Evolutionary conservation across 1,140 invertebrate genomes (phyloP).

Genomic region (Sesamia nonagrioides): DNA sequence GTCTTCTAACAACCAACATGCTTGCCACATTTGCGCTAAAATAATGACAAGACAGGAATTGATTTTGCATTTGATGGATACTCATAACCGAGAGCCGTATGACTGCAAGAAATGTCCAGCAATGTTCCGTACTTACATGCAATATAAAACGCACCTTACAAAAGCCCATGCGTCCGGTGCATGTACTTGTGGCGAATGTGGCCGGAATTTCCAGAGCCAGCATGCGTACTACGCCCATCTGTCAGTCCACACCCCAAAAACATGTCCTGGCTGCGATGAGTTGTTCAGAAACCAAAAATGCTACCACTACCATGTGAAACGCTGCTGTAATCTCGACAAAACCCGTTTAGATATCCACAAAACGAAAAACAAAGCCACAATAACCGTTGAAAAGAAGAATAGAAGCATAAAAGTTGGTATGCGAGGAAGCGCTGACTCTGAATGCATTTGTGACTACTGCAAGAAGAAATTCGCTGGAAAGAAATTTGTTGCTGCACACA

Average conservation of each 20-base stretch:
- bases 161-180: conserved; percentile 63
- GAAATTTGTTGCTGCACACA: conserved; percentile 73
- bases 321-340: conserved; percentile 70
- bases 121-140: conserved; percentile 55
- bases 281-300: conserved; percentile 73
- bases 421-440: conserved; percentile 63
- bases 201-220: conserved; percentile 64
- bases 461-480: conserved; percentile 72
- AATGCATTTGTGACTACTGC: conserved; percentile 78
- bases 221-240: conserved; percentile 69
- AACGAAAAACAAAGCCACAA: conserved; percentile 62
- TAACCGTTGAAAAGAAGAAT: conserved; percentile 63
- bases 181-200: conserved; percentile 72
- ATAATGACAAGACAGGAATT: conserved; percentile 70
- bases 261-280: conserved; percentile 72
- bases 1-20: conserved; percentile 68
- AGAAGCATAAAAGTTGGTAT: conserved; percentile 69
- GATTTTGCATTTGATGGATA: conserved; percentile 62
- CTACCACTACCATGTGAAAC: conserved; percentile 70
- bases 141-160: conserved; percentile 60
- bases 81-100: conserved; percentile 62
- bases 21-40: conserved; percentile 71
- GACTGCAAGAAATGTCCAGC: conserved; percentile 74
- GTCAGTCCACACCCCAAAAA: conserved; percentile 65
- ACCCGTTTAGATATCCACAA: conserved; percentile 53